Conservation (phyloP, 2,113 vertebrate genomes). For the Spermophilus dauricus region DNA sequence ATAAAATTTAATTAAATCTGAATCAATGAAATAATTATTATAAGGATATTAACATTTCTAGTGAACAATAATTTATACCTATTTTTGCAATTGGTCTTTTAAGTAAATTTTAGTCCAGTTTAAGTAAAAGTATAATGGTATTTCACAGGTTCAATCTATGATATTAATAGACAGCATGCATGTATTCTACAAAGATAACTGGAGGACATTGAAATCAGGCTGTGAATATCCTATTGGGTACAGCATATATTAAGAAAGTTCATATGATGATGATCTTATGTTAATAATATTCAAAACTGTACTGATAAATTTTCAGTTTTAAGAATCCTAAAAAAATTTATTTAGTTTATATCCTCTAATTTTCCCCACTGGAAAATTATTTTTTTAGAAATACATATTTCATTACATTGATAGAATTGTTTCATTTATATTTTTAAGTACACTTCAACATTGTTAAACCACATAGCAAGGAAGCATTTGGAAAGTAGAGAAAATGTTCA, state of each 20-base stretch:
- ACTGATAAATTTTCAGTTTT: background rate
- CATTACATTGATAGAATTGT: background rate
- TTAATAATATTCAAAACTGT: background rate
- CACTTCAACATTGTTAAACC: constrained; percentile 40
- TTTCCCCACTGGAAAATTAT: background rate
- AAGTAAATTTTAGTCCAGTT: background rate
- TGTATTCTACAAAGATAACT: background rate
- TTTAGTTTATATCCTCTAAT: background rate
- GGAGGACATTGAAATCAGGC: background rate
- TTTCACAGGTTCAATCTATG: background rate
- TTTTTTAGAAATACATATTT: background rate
- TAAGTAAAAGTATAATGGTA: background rate
- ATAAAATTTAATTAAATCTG: constrained; percentile 44
- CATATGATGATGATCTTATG: background rate
- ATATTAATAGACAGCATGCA: background rate
- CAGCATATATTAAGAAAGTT: background rate
- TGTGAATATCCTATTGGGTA: background rate
- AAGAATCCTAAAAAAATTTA: background rate
- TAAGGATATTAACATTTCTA: constrained; percentile 45
- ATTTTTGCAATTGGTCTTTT: background rate
- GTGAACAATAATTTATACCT: background rate
- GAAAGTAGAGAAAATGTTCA: background rate
- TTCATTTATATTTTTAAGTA: background rate
- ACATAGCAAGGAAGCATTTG: background rate
- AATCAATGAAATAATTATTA: constrained; percentile 3